Evolutionary conservation across 1,140 invertebrate genomes (phyloP).

Genomic region (Phymorhynchus buccinoides): DNA sequence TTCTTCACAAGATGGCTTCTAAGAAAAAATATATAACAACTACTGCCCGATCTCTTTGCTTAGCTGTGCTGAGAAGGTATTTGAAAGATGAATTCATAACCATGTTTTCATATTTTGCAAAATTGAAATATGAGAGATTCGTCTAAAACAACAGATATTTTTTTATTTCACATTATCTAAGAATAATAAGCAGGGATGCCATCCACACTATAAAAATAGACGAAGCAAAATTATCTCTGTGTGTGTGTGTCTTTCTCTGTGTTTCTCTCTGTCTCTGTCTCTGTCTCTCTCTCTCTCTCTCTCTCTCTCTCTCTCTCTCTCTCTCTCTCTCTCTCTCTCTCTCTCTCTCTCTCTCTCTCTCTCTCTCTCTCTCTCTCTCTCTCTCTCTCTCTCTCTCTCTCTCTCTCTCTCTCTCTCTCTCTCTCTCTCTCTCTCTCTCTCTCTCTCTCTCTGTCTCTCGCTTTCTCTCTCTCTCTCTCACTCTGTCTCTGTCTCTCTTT

Average conservation of each 20-base stretch:
- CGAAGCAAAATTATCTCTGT: neutral
- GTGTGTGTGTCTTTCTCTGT: neutral
- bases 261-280: constrained; percentile 23
- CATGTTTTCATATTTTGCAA: too few species aligned
- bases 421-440: constrained; percentile 23
- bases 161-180: too few species aligned
- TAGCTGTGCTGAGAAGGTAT: too few species aligned
- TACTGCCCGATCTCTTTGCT: too few species aligned
- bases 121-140: too few species aligned
- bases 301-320: neutral
- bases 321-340: neutral
- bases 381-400: constrained; percentile 17
- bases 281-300: constrained; percentile 19
- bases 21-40: too few species aligned
- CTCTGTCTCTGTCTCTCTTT: neutral
- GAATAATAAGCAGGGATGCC: too few species aligned
- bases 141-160: too few species aligned
- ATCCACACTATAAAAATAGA: too few species aligned
- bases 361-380: constrained; percentile 34
- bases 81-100: too few species aligned
- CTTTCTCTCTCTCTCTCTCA: neutral
- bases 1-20: too few species aligned
- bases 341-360: neutral
- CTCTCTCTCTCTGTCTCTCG: constrained; percentile 17
- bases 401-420: constrained; percentile 33